Base-by-base conservation (phyloP, 53 echinoderm and acorn worm genomes). In the Luidia sarsii region DNA sequence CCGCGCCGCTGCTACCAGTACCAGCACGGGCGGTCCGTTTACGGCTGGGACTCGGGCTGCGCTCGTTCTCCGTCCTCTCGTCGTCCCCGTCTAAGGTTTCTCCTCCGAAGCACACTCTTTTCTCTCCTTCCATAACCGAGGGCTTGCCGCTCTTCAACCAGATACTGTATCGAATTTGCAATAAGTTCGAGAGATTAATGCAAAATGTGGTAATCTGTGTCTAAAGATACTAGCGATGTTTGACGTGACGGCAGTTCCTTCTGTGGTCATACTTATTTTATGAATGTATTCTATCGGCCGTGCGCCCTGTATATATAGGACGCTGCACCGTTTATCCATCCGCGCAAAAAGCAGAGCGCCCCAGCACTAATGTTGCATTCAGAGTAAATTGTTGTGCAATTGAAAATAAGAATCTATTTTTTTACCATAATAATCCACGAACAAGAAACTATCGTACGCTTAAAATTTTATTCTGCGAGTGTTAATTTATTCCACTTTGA, bases 1-100 rank as follows among this genome's bases (percentile, higher is more conserved):
- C 60, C 7, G 29, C 37, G 25, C 61, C 60, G 23, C 45, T 21
- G 45, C 48, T 60, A 60, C 2, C 33, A 21, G 39, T 62, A 39
- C 60, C 39, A 22, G 39, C 20, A 39, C 77, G 59, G n/a, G 59
- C 20, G 60, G 41, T 61, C 43, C 33, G 57, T 56, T 72, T 20
- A 22, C 54, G 35, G 50, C n/a, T 35, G 55, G 77, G 77, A 77
- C 77, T 77, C 54, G 90, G 90, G 61, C 94, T 94, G 65, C 87
- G 83, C 49, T 95, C 92, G 32, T 91, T 88, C 50, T 89, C 91
- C 69, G 91, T 88, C 50, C 92, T 64, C 83, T 95, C 95, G 74
- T 95, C 92, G 77, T 95, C 95, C 35, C 95, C 95, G 34, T 95
- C 95, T 80, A 87, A 87, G 46, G 85, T 86, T 38, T 85, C 81